Conservation (phyloP, 2,888 invertebrate species). For the Azorinus chamasolen region DNA sequence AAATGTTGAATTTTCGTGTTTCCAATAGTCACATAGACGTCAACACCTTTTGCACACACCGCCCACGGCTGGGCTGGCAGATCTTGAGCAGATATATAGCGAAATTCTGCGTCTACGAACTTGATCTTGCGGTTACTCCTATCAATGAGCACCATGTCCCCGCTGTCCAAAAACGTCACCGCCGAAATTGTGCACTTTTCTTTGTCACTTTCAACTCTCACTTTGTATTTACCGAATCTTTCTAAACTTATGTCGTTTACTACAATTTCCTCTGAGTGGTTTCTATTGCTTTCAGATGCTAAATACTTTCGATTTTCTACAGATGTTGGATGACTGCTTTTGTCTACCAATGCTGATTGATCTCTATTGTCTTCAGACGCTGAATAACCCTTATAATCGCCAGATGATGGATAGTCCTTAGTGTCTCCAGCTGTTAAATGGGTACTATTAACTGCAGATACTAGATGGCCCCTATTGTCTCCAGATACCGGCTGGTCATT, state of each 20-base stretch:
- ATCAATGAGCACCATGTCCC: constrained; percentile 49
- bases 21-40: constrained; percentile 56
- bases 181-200: constrained; percentile 50
- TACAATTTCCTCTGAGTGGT: too few species aligned
- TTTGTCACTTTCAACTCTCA: constrained; percentile 35
- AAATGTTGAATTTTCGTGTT: constrained; percentile 53
- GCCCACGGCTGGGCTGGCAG: constrained; percentile 51
- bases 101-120: constrained; percentile 49
- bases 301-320: too few species aligned
- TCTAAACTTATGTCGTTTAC: not conserved
- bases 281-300: too few species aligned
- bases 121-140: constrained; percentile 52
- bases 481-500: too few species aligned
- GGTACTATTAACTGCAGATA: too few species aligned
- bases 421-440: too few species aligned
- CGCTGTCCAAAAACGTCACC: constrained; percentile 44
- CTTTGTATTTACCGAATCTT: constrained; percentile 57
- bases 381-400: too few species aligned
- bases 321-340: too few species aligned
- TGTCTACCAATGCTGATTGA: too few species aligned
- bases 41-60: constrained; percentile 45
- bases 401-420: too few species aligned
- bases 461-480: too few species aligned
- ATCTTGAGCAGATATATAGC: constrained; percentile 48
- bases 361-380: too few species aligned